Evolutionary conservation across 92 coral and sea anemone species (phyloP), one percentile per base, ranked within the genome.

Genomic region (Bergia sp.): DNA sequence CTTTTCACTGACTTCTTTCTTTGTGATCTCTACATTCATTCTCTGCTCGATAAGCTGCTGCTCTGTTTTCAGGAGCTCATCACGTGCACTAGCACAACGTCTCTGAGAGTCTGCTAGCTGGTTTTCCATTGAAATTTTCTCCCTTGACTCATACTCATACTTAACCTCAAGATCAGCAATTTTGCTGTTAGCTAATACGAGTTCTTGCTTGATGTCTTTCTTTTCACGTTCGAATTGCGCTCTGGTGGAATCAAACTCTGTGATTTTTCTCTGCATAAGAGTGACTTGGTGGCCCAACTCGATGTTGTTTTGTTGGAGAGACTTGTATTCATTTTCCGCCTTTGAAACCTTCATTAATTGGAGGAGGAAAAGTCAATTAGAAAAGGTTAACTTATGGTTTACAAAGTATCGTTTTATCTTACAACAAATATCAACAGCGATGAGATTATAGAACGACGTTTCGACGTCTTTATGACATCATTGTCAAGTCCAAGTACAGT

Each of bases 131-230:
- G 95, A 86, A 2, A 88, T 80, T 85, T 89, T 93, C 82, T 96
- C 97, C 57, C 95, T 89, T 43, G 90, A 85, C 85, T 96, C 98
- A 72, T 93, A 94, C 39, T 96, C 96, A 75, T 90, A 87, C 83
- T 93, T 94, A 20, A 96, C 96, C 71, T 96, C 97, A 20, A 96
- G 92, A 80, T 94, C 98, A 7, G 96, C 91, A 36, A 94, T 75
- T 74, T 78, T 91, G 45, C 95, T 91, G 42, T 91, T 89, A 8
- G 93, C 91, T 7, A 73, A 66, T 72, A 90, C 74, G 13, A 96
- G 82, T 49, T 94, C 92, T 58, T 93, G 91, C 73, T 90, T 94
- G 5, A 93, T 67, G 47, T 87, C 88, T 53, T 87, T 95, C 83
- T 91, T 91, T 55, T 93, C 98, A 10, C 74, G 86, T 37, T 94